Conservation (phyloP, 2,888 invertebrate species). For the Lepidocyrtinus sp. region DNA sequence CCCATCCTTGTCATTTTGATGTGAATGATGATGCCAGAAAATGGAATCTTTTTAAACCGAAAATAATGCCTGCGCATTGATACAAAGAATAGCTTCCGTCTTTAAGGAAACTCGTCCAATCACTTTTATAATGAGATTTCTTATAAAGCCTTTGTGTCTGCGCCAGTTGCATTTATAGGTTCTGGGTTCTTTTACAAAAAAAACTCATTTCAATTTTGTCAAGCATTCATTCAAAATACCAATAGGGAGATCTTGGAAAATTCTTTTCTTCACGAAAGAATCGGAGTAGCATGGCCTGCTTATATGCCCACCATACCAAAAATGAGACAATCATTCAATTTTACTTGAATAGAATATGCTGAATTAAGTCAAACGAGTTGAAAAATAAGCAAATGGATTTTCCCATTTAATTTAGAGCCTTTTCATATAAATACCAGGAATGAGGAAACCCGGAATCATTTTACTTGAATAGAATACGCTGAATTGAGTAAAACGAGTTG, state of each 20-base stretch:
- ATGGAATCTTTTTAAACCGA: too few relatives aligned
- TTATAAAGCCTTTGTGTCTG: not conserved
- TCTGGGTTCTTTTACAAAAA: not conserved
- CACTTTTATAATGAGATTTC: constrained; percentile 1
- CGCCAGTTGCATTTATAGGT: too few relatives aligned
- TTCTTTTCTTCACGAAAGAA: not conserved
- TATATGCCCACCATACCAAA: not conserved
- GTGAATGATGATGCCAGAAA: too few relatives aligned
- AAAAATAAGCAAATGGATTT: too few relatives aligned
- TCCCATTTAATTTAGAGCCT: too few relatives aligned
- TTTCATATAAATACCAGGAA: too few relatives aligned
- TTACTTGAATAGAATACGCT: too few relatives aligned
- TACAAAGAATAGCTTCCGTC: not conserved
- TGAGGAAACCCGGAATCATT: too few relatives aligned
- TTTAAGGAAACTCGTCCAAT: constrained; percentile 6
- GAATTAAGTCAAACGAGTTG: too few relatives aligned
- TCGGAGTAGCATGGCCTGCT: not conserved
- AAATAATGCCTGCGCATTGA: too few relatives aligned
- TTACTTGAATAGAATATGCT: not conserved
- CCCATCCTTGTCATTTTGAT: too few relatives aligned
- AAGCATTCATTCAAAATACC: not conserved
- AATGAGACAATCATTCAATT: constrained; percentile 2
- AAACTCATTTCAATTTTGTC: not conserved
- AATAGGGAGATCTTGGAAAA: not conserved
- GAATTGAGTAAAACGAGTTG: too few relatives aligned